Conservation (phyloP, 2,113 vertebrate genomes). For the Xyrauchen texanus region DNA sequence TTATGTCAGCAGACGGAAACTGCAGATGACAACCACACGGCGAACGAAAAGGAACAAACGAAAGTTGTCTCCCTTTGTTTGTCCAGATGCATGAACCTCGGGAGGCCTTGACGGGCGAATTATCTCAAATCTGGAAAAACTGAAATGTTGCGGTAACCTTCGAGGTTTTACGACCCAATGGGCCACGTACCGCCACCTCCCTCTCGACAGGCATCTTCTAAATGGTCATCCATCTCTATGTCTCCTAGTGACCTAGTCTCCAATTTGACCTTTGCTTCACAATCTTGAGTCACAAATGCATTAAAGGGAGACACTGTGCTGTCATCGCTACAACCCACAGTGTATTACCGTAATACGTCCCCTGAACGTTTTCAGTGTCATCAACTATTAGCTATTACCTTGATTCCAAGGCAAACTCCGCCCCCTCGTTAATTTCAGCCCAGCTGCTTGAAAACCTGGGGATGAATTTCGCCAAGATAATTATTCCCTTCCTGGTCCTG, state of each 20-base stretch:
- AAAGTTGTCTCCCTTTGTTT: slow-evolving; percentile 21
- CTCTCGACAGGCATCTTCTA: slow-evolving; percentile 11
- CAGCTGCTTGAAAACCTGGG: no score
- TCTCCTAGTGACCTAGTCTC: slow-evolving; percentile 13
- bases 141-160: slow-evolving; percentile 41
- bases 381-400: no score
- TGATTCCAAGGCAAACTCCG: no score
- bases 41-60: neutral
- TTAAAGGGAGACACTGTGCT: neutral
- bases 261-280: slow-evolving; percentile 13
- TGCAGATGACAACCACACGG: neutral
- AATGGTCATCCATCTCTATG: slow-evolving; percentile 22
- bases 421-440: no score
- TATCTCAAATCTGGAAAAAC: neutral
- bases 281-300: slow-evolving; percentile 19
- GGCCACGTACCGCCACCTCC: neutral
- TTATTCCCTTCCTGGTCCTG: neutral
- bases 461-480: no score
- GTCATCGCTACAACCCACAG: neutral
- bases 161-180: slow-evolving; percentile 11
- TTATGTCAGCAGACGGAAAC: slow-evolving; percentile 26
- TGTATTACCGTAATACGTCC: neutral
- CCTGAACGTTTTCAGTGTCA: no score
- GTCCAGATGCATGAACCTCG: slow-evolving; percentile 42
- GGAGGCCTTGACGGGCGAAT: neutral